phyloP scores from a whole-genome alignment of 2,888 invertebrate species.

The Mythimna loreyi region DNA sequence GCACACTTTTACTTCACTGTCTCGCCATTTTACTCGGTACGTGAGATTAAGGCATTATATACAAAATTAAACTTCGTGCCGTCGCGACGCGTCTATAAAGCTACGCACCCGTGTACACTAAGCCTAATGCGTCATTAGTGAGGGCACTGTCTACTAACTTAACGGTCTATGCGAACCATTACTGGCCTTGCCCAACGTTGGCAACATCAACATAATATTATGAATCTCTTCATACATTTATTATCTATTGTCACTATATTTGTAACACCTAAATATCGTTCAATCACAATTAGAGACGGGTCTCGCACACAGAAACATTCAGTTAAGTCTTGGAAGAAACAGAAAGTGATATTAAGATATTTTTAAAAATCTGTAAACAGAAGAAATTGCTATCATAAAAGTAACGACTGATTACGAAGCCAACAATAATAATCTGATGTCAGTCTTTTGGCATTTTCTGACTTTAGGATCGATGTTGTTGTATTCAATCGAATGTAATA shows the following conservation, averaged over 20 bases:
- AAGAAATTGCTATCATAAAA: slow-evolving; percentile 55
- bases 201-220: slow-evolving; percentile 73
- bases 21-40: no score
- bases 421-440: slow-evolving; percentile 42
- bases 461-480: slow-evolving; percentile 29
- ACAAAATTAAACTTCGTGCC: no score
- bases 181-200: slow-evolving; percentile 81
- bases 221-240: slow-evolving; percentile 63
- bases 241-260: slow-evolving; percentile 73
- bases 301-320: slow-evolving; percentile 61
- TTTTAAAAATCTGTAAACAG: slow-evolving; percentile 53
- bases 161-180: slow-evolving; percentile 72
- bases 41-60: no score
- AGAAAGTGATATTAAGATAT: slow-evolving; percentile 50
- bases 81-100: no score
- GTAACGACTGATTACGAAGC: slow-evolving; percentile 50
- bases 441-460: slow-evolving; percentile 57
- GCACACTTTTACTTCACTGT: no score
- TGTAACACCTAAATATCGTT: slow-evolving; percentile 66
- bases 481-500: slow-evolving; percentile 28
- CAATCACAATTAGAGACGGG: slow-evolving; percentile 67
- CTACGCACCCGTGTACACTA: no score
- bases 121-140: slow-evolving; percentile 56
- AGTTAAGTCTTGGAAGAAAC: slow-evolving; percentile 54
- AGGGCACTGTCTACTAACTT: slow-evolving; percentile 64